phyloP scores from a whole-genome alignment of 2,113 vertebrate genomes.

The Caretta caretta region DNA sequence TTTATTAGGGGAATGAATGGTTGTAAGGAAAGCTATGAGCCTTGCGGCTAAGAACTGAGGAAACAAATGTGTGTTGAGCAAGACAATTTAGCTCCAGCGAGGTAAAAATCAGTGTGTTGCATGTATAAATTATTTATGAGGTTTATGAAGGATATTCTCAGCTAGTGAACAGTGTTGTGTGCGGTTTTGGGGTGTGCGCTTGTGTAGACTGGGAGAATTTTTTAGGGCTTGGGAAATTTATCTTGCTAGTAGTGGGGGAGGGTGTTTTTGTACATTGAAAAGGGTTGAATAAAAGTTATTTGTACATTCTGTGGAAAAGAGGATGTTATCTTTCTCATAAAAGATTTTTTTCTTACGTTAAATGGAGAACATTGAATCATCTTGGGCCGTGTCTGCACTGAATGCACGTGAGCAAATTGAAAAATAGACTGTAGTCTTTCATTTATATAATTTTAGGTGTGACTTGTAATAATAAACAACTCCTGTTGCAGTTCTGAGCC shows the following conservation, averaged over 20 bases:
- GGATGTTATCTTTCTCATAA: neutral
- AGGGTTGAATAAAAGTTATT: fast-evolving
- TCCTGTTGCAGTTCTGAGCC: slow-evolving; percentile 12
- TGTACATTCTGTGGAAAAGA: neutral
- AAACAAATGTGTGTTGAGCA: neutral
- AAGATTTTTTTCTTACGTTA: neutral
- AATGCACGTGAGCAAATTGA: neutral
- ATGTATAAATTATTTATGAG: neutral
- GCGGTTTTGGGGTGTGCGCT: neutral
- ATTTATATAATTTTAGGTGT: neutral
- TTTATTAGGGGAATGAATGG: neutral
- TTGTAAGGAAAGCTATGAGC: neutral
- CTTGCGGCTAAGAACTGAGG: neutral
- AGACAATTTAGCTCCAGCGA: neutral
- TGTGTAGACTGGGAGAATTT: neutral
- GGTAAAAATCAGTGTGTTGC: neutral
- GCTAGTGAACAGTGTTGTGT: neutral
- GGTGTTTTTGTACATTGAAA: neutral
- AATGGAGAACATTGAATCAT: neutral
- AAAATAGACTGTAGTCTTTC: neutral
- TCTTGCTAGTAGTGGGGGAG: neutral
- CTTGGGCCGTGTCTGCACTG: neutral
- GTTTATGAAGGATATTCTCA: neutral
- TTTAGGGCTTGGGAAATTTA: neutral
- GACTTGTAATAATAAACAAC: slow-evolving; percentile 37